These are phyloP conservation scores for Hirundo rustica DNA, from an alignment of 2,797 vertebrate genomes.

Conservation along the genomic window DNA sequence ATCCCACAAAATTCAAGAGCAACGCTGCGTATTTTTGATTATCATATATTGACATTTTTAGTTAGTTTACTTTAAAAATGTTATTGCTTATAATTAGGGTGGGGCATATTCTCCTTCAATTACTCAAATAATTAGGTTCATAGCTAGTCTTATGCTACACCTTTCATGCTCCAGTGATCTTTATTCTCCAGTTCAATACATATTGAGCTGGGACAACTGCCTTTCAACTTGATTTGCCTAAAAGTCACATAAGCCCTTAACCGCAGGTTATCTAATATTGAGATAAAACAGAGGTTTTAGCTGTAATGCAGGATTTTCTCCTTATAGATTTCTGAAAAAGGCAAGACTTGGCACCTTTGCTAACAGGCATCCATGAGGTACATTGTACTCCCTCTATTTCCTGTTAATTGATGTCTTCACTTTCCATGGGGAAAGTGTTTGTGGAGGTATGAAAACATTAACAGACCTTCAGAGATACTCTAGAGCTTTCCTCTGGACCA, in stretches of 20 bases:
- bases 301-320: neutral
- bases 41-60: conserved; percentile 1
- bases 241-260: neutral
- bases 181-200: conserved; percentile 45
- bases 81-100: neutral
- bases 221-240: conserved; percentile 3
- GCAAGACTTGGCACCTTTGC: neutral
- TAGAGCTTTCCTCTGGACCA: neutral
- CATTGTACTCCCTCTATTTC: neutral
- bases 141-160: neutral
- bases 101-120: conserved; percentile 11
- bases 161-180: conserved; percentile 35
- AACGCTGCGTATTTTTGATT: neutral
- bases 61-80: neutral
- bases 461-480: neutral
- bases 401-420: neutral
- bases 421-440: neutral
- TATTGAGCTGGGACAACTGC: conserved; percentile 40
- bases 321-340: neutral
- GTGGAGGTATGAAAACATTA: neutral
- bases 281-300: neutral
- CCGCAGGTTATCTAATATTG: neutral
- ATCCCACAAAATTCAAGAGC: neutral
- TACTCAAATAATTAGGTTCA: conserved; percentile 49
- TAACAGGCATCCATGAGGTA: neutral